Evolutionary conservation across 2,888 invertebrate genomes (phyloP).

Genomic region (Autographa gamma): DNA sequence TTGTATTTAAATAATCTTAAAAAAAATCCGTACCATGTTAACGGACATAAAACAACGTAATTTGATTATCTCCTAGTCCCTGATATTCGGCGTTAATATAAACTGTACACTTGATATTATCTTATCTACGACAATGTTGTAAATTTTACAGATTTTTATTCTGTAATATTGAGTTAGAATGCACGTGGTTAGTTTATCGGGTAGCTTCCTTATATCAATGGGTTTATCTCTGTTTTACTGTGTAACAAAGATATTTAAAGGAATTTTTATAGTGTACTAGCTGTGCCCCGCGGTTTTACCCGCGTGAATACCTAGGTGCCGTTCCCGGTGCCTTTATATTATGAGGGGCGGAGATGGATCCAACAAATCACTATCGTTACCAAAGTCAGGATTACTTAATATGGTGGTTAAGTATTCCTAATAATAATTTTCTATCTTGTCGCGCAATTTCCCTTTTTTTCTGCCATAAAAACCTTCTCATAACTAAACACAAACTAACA

Average conservation of each 20-base stretch:
- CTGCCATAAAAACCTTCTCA: too few species aligned
- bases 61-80: conserved; percentile 32
- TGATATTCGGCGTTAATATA: conserved; percentile 31
- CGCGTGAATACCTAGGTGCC: too few species aligned
- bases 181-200: conserved; percentile 27
- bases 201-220: conserved; percentile 25
- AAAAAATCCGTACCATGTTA: conserved; percentile 1
- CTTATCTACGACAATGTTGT: conserved; percentile 34
- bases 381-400: too few species aligned
- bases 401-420: too few species aligned
- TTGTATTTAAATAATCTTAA: background rate
- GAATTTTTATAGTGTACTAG: background rate
- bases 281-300: too few species aligned
- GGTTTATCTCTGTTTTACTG: background rate
- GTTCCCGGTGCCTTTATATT: too few species aligned
- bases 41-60: conserved; percentile 7
- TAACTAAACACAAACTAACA: too few species aligned
- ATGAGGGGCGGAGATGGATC: too few species aligned
- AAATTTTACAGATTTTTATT: conserved; percentile 48
- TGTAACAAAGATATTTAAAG: background rate
- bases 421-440: too few species aligned
- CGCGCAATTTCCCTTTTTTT: too few species aligned
- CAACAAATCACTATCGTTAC: too few species aligned
- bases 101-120: conserved; percentile 24
- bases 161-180: conserved; percentile 32